Conservation (phyloP, 2,113 vertebrate species). For the Sciurus niger region DNA sequence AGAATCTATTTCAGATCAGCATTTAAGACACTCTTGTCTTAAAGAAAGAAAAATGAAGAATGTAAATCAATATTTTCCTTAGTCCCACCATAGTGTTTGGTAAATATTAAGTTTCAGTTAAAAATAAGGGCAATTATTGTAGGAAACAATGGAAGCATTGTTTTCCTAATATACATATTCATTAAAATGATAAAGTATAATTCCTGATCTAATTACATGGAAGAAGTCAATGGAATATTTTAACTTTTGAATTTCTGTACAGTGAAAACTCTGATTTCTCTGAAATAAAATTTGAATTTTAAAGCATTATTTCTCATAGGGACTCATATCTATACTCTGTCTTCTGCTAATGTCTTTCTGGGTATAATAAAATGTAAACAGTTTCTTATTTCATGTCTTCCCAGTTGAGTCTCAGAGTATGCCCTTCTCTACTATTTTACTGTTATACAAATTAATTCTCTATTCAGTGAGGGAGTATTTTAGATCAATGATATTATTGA, state of each 20-base stretch:
- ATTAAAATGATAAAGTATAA: conserved; percentile 9
- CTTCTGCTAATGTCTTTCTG: background rate
- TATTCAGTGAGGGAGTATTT: background rate
- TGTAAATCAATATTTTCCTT: conserved; percentile 26
- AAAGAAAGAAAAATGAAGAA: conserved; percentile 6
- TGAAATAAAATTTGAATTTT: conserved; percentile 17
- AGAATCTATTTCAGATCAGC: conserved; percentile 19
- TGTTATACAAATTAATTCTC: conserved; percentile 10
- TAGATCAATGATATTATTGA: conserved; percentile 22
- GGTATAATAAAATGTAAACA: background rate
- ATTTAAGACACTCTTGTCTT: background rate
- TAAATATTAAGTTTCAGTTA: background rate
- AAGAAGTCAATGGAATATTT: conserved; percentile 5
- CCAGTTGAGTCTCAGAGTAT: background rate
- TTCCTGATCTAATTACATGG: background rate
- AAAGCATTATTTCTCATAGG: background rate
- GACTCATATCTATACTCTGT: background rate
- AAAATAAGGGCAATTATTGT: background rate
- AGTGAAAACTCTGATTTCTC: background rate
- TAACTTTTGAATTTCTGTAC: background rate
- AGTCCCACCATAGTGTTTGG: background rate
- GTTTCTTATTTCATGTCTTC: background rate
- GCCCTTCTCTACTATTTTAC: accelerated
- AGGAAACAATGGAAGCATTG: background rate
- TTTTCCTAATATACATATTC: background rate